These are phyloP conservation scores for Caranx melampygus DNA, from an alignment of 2,113 vertebrate genomes.

Conservation along the genomic window DNA sequence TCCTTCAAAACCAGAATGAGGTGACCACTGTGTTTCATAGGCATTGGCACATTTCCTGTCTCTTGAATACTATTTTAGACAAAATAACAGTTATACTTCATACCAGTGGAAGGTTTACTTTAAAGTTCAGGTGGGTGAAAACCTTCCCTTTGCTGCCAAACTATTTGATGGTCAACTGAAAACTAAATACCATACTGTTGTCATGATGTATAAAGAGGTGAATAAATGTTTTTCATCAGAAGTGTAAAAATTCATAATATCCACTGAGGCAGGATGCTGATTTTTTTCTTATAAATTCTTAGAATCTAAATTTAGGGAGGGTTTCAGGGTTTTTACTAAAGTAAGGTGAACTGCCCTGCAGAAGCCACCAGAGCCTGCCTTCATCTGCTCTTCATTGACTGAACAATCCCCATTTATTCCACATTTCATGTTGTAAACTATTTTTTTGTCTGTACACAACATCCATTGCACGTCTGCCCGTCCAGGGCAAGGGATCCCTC, in stretches of 20 bases:
- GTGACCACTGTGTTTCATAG: too few relatives aligned
- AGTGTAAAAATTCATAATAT: background rate
- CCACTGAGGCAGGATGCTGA: background rate
- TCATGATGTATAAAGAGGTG: background rate
- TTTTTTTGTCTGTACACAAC: too few relatives aligned
- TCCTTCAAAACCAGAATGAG: too few relatives aligned
- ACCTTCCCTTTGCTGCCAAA: background rate
- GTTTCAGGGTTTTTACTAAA: background rate
- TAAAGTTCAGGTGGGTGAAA: background rate
- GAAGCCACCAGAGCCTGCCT: too few relatives aligned
- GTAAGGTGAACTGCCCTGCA: background rate
- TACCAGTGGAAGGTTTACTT: background rate
- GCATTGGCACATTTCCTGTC: too few relatives aligned
- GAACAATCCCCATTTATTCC: too few relatives aligned
- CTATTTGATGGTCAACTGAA: background rate
- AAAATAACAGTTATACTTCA: background rate
- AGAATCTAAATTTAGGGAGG: background rate
- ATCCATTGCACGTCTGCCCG: too few relatives aligned
- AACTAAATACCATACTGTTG: background rate
- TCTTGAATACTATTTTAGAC: too few relatives aligned
- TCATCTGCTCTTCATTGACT: too few relatives aligned
- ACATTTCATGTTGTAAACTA: too few relatives aligned
- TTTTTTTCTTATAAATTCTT: background rate
- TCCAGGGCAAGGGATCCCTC: too few relatives aligned
- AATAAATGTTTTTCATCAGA: background rate